Percentiles rank a stretch among this genome's conserved stretches.
Conservation (phyloP, 2,888 invertebrate species). For the Rhogogaster chlorosoma region DNA sequence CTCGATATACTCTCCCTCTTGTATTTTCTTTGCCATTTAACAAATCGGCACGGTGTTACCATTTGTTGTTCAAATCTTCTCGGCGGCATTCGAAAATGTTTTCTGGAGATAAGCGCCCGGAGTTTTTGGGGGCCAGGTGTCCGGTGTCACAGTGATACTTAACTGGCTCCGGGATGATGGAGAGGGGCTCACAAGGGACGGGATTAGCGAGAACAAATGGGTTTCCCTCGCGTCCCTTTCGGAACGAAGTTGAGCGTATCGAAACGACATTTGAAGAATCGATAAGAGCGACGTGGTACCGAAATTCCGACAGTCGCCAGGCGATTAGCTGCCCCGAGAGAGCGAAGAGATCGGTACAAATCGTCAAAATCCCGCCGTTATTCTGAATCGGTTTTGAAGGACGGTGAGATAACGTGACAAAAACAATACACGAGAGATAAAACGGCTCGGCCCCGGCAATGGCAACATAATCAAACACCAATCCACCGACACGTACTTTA, state of each 20-base stretch:
- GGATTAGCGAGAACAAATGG: constrained; percentile 45
- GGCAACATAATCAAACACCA: background rate
- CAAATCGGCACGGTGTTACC: background rate
- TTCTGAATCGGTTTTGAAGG: background rate
- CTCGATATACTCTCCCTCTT: background rate
- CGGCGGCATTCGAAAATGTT: background rate
- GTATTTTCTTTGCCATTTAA: background rate
- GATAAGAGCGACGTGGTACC: constrained; percentile 1
- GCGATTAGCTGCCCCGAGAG: background rate
- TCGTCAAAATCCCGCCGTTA: background rate
- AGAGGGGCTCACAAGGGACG: constrained; percentile 25
- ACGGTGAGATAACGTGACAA: background rate
- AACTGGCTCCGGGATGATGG: constrained; percentile 39
- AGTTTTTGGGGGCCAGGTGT: constrained; percentile 25
- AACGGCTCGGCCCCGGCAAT: background rate
- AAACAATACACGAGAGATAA: background rate
- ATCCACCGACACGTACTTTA: background rate
- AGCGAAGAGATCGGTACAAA: background rate
- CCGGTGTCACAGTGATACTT: constrained; percentile 44
- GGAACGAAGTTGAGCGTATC: constrained; percentile 24
- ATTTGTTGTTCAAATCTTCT: background rate
- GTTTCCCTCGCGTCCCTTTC: background rate
- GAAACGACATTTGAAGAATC: background rate
- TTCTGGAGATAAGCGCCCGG: constrained; percentile 16
- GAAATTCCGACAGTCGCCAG: background rate